Percentiles rank a stretch among this genome's conserved stretches.
phyloP scores from a whole-genome alignment of 2,113 vertebrate species.

The Edolisoma coerulescens region DNA sequence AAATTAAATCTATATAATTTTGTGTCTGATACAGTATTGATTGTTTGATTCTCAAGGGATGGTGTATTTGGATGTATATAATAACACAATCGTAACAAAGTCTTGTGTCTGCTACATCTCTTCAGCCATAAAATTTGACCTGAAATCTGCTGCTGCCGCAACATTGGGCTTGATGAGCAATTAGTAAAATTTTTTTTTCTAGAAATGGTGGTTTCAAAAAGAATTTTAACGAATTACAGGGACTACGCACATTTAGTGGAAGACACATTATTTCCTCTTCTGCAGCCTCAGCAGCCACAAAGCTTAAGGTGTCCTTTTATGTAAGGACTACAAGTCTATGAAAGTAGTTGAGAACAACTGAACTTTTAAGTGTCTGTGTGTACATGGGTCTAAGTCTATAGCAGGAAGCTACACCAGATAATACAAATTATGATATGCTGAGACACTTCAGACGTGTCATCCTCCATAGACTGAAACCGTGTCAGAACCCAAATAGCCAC shows the following conservation, averaged over 20 bases:
- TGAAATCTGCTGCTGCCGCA: neutral
- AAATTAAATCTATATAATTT: neutral
- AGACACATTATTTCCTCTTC: neutral
- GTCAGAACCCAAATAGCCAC: neutral
- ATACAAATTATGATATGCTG: neutral
- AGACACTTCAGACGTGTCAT: neutral
- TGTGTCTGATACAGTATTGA: neutral
- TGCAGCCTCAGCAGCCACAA: neutral
- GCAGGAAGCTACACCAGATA: neutral
- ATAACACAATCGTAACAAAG: neutral
- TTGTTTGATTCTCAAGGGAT: neutral
- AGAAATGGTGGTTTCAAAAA: neutral
- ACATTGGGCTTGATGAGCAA: neutral
- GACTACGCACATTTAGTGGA: neutral
- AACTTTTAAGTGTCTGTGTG: neutral
- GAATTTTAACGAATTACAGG: neutral
- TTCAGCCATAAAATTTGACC: neutral
- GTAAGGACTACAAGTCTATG: neutral
- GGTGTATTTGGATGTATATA: neutral
- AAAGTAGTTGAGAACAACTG: neutral
- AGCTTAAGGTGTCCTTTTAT: neutral
- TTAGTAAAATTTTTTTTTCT: neutral
- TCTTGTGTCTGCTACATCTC: neutral
- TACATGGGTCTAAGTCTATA: neutral
- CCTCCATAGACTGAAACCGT: neutral